Conservation (phyloP, 1,140 invertebrate species). For the Trachymyrmex septentrionalis region DNA sequence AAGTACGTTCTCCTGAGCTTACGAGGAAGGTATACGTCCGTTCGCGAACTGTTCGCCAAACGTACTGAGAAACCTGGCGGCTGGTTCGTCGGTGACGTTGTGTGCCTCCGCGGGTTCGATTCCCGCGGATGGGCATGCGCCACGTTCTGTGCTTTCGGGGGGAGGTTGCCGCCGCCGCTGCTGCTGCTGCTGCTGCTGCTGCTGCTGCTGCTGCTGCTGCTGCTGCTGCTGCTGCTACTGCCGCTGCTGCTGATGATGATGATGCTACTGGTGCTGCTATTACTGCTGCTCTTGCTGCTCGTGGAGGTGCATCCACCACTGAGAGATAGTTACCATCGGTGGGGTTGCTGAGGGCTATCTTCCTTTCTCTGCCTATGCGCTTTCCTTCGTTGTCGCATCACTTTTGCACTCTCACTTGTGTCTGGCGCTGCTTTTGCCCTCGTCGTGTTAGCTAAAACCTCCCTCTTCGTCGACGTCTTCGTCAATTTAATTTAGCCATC, state of each 20-base stretch:
- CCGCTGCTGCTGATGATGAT: slow-evolving; percentile 33
- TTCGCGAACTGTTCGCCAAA: slow-evolving; percentile 86
- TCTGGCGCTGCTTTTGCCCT: slow-evolving; percentile 19
- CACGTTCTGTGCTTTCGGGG: slow-evolving; percentile 72
- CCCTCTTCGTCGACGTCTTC: slow-evolving; percentile 3
- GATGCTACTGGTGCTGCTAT: slow-evolving; percentile 39
- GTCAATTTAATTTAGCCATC: neutral
- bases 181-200: slow-evolving; percentile 36
- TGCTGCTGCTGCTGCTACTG: slow-evolving; percentile 26
- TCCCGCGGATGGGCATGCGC: slow-evolving; percentile 80
- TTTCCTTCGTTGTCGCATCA: neutral
- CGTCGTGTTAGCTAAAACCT: slow-evolving; percentile 1
- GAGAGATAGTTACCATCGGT: slow-evolving; percentile 56
- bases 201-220: slow-evolving; percentile 39
- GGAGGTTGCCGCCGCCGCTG: slow-evolving; percentile 53
- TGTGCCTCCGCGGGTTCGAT: slow-evolving; percentile 79
- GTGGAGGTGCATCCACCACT: slow-evolving; percentile 66
- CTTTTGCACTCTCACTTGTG: neutral
- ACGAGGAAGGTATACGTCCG: slow-evolving; percentile 80
- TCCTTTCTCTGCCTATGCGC: neutral
- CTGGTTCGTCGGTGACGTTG: slow-evolving; percentile 84
- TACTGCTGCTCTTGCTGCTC: slow-evolving; percentile 53
- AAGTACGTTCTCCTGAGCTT: slow-evolving; percentile 74
- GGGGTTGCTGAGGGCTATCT: slow-evolving; percentile 41
- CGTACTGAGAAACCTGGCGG: slow-evolving; percentile 84